These are phyloP conservation scores for Monochamus saltuarius DNA, from an alignment of 1,140 invertebrate species.

Conservation along the genomic window DNA sequence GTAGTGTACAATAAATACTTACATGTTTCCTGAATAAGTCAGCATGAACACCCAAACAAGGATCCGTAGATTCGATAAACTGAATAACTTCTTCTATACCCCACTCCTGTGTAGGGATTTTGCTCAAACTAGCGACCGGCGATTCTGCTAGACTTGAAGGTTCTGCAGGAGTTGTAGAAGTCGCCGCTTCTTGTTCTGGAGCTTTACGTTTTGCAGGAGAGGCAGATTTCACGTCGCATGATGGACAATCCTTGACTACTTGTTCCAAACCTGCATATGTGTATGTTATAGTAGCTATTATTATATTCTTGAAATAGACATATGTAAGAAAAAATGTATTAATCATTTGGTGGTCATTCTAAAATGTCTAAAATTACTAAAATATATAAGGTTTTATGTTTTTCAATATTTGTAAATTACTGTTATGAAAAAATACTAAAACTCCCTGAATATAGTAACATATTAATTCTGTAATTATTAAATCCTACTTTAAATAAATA, in stretches of 20 bases:
- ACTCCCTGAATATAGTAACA: too few species aligned
- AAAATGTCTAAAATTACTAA: too few species aligned
- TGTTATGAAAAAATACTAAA: too few species aligned
- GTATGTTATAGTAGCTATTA: neutral
- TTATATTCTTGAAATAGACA: neutral
- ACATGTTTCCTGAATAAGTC: conserved; percentile 94
- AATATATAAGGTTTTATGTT: too few species aligned
- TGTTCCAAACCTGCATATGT: conserved; percentile 33
- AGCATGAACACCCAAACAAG: conserved; percentile 78
- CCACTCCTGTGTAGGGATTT: conserved; percentile 81
- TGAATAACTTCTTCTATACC: conserved; percentile 92
- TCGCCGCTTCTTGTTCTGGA: conserved; percentile 62
- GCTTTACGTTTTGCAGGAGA: conserved; percentile 41
- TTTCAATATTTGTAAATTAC: too few species aligned
- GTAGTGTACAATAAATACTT: conserved; percentile 59
- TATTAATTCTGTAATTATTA: too few species aligned
- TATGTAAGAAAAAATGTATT: too few species aligned
- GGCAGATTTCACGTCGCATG: conserved; percentile 38
- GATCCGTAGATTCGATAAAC: conserved; percentile 82
- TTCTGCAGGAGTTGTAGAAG: conserved; percentile 57
- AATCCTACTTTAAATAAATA: too few species aligned
- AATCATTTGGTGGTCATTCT: too few species aligned
- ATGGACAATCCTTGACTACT: conserved; percentile 33
- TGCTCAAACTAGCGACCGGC: conserved; percentile 46
- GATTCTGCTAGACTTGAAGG: conserved; percentile 46